Conservation (phyloP, 2,888 invertebrate species). For the Pheosia tremula region DNA sequence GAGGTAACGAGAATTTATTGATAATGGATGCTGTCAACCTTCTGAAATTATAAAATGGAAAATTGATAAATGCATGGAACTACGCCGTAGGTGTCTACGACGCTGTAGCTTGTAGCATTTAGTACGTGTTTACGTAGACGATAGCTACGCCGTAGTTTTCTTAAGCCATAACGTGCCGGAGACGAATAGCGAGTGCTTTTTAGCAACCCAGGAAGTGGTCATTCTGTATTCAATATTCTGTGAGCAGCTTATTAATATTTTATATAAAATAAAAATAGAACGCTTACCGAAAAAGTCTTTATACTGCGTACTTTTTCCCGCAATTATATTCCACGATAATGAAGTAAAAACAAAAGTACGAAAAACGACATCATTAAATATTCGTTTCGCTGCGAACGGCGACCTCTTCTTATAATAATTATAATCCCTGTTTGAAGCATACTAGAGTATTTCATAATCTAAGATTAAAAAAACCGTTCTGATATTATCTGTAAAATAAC, state of each 20-base stretch:
- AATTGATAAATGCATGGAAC: neutral
- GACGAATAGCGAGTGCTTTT: no score
- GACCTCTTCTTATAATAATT: conserved; percentile 1
- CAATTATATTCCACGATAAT: conserved; percentile 1
- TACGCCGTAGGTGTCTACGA: conserved; percentile 1
- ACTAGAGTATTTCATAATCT: no score
- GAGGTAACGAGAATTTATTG: neutral
- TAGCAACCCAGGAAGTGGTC: no score
- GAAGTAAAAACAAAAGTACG: neutral
- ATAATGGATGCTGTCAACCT: no score
- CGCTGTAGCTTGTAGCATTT: neutral
- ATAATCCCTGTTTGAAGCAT: neutral
- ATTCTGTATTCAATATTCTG: neutral
- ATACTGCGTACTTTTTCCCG: neutral
- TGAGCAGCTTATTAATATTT: neutral
- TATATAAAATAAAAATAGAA: neutral
- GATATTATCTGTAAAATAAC: no score
- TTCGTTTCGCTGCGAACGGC: conserved; percentile 1
- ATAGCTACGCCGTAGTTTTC: no score
- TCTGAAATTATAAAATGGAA: no score
- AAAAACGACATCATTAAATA: neutral
- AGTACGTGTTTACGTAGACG: no score
- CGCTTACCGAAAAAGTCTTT: neutral
- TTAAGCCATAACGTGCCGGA: no score
- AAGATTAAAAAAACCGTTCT: no score